Evolutionary conservation across 2,888 invertebrate species (phyloP), one percentile per base, ranked within the genome.

Genomic region (Aphidoletes aphidimyza): DNA sequence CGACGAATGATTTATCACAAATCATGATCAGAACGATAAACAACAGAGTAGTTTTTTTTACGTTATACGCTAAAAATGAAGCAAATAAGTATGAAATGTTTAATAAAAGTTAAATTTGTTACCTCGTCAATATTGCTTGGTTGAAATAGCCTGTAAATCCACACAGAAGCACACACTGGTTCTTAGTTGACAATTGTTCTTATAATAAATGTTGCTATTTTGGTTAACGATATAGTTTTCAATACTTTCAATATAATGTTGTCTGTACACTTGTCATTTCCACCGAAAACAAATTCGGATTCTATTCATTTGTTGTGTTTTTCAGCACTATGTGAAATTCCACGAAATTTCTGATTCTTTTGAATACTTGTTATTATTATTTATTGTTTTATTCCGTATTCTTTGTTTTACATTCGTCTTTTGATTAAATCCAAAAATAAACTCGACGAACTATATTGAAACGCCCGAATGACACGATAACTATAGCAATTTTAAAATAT

Each of bases 61-160:
- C n/a, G n/a, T n/a, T n/a, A n/a, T n/a, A n/a, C n/a, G n/a, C n/a
- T n/a, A n/a, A n/a, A n/a, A n/a, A n/a, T n/a, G n/a, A n/a, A n/a
- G n/a, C n/a, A n/a, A n/a, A n/a, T n/a, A n/a, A n/a, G n/a, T 22
- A 54, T 11, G 54, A 54, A 54, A 5, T 54, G 8, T 47, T 39
- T 39, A 8, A 8, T 47, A 22, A 54, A 8, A 3, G 54, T 14
- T 11, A 54, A 22, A 17, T 5, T 81, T n/a, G n/a, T 37, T 81
- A 81, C 81, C 37, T 81, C 81, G 81, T 81, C 81, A 81, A 81
- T 81, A 81, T 81, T 81, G 37, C 37, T 37, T n/a, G 1, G 81
- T 81, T 81, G n/a, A 22, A 37, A 37, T 37, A n/a, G 37, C 81
- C n/a, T 37, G 37, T 37, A 81, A 81, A 81, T 81, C 81, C 81